Evolutionary conservation across 1,140 invertebrate genomes (phyloP), one percentile per base, ranked within the genome.

Genomic region (Delia radicum): DNA sequence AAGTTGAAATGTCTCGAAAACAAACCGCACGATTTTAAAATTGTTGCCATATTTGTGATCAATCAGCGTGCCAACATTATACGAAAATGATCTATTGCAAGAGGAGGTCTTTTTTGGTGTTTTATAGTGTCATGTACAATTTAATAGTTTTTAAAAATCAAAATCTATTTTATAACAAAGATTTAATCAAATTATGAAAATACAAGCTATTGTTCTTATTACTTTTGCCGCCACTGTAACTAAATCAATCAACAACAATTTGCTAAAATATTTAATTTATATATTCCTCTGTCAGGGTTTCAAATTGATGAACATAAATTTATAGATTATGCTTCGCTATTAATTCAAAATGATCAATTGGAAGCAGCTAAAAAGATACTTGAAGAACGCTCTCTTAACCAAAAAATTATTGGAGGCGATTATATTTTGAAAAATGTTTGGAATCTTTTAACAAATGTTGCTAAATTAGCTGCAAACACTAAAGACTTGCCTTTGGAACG

Each of bases 271-370:
- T n/a, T n/a, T n/a, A n/a, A n/a, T n/a, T n/a, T n/a, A n/a, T n/a
- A n/a, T 75, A 13, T 15, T 8, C 37, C 0, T 75, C 13, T 29
- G 75, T 3, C 48, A 85, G 75, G 80, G 2, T 89, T 90, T 76
- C 75, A 74, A n/a, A 77, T 90, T 6, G 89, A 90, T 77, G 83
- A 81, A 72, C 86, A 83, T 61, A 90, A 90, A 79, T 80, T 90
- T 33, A 79, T 91, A 13, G 82, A 87, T 76, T 88, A 83, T 27
- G 89, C 87, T 1, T 82, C 77, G 0, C 75, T 87, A 1, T 74
- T 90, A n/a, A 80, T 90, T 0, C 77, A 86, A 5, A 75, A 86
- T 12, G 76, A 81, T n/a, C 79, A 84, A 33, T 77, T 87, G 63
- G 81, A 87, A 0, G 78, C 80, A 21, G 89, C 88, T 12, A 81